Evolutionary conservation across 2,888 invertebrate species (phyloP), one percentile per base, ranked within the genome.

Genomic region (Leuctra nigra): DNA sequence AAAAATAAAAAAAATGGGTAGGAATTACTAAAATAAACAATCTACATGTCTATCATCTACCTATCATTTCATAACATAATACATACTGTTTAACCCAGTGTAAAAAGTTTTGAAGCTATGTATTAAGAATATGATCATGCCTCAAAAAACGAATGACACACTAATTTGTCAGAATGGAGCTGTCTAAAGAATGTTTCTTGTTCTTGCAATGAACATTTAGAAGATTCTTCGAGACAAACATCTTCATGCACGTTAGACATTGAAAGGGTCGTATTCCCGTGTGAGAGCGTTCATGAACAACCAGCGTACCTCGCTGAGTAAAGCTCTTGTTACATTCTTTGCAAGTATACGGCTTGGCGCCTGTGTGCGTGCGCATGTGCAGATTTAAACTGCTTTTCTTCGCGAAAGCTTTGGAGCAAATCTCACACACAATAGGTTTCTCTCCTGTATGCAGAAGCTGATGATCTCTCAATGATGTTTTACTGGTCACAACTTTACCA

Each of bases 381-480:
- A 55, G 29, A n/a, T 44, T 29, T 1, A 55, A 35, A 20, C 29
- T 55, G 23, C 20, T 55, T 2, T 18, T n/a, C 16, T 33, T 33
- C 11, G 29, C 47, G 55, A 55, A 55, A 4, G 29, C 36, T 9
- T 44, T 44, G 9, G 41, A 24, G 23, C 55, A 55, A 16, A 2
- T 20, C 33, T 55, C 55, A 35, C 55, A 55, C 11, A 46, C 46
- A 16, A 55, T 24, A 2, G 47, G 35, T 18, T 23, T 46, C 24
- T 44, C 25, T 1, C 46, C 55, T 14, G 46, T 55, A 22, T 55
- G 81, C 53, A 81, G 80, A 33, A 80, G 71, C 60, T 79, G 73
- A 66, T 81, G 81, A 65, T 80, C 79, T 68, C 79, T 80, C 62
- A 81, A 73, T 62, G 80, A 81, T 25, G 80, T 80, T 41, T 77